Evolutionary conservation across 2,888 invertebrate genomes (phyloP).

Genomic region (Epinotia nisella): DNA sequence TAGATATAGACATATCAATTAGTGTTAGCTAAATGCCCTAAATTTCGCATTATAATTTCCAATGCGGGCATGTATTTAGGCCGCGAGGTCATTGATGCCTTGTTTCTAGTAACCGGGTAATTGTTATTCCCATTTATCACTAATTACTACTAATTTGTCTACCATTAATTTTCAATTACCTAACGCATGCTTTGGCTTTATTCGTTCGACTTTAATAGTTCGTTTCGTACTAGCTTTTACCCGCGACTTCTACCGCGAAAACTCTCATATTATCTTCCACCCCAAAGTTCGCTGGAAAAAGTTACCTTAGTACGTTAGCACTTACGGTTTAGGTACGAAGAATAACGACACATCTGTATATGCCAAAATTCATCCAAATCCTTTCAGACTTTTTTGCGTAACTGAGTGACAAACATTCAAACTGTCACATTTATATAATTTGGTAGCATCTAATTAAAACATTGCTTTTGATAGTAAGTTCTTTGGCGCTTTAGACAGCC

Average conservation of each 20-base stretch:
- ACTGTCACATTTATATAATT: background rate
- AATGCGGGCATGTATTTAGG: slow-evolving; percentile 36
- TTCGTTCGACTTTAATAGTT: slow-evolving; percentile 17
- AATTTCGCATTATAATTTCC: slow-evolving; percentile 36
- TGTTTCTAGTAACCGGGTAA: slow-evolving; percentile 24
- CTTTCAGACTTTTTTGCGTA: background rate
- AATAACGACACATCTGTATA: too few species aligned
- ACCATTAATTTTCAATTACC: slow-evolving; percentile 25
- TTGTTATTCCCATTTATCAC: slow-evolving; percentile 21
- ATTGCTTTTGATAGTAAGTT: background rate
- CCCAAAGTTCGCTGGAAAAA: too few species aligned
- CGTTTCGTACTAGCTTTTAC: background rate
- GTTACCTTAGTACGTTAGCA: too few species aligned
- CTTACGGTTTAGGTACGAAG: too few species aligned
- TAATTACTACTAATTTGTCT: slow-evolving; percentile 28
- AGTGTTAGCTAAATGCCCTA: background rate
- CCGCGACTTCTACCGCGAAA: background rate
- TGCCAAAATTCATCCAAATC: background rate
- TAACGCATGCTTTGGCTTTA: slow-evolving; percentile 9
- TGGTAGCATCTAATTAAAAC: background rate
- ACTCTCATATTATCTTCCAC: background rate
- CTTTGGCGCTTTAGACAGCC: background rate
- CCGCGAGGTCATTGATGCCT: slow-evolving; percentile 17
- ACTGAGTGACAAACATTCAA: background rate
- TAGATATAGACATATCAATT: background rate